Evolutionary conservation across 2,797 vertebrate species (phyloP).

Genomic region (Siniperca scherzeri): DNA sequence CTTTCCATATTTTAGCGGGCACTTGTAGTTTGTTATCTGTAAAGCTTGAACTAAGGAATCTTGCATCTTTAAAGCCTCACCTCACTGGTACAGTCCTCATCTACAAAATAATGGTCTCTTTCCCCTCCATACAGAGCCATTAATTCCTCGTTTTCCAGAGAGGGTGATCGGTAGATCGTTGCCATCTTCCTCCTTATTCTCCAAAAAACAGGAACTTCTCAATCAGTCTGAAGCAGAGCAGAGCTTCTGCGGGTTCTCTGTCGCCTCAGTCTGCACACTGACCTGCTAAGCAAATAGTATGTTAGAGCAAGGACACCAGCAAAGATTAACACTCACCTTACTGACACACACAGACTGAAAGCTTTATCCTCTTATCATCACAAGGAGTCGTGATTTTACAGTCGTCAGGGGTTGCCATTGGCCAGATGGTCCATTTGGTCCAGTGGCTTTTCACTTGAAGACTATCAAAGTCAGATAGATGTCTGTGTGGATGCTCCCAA

Average conservation of each 20-base stretch:
- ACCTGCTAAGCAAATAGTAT: constrained; percentile 29
- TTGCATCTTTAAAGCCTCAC: constrained; percentile 51
- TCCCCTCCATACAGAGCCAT: constrained; percentile 63
- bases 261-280: constrained; percentile 40
- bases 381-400: constrained; percentile 39
- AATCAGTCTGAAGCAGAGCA: background rate
- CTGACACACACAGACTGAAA: constrained; percentile 7
- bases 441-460: constrained; percentile 60
- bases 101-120: constrained; percentile 28
- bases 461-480: constrained; percentile 47
- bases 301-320: constrained; percentile 22
- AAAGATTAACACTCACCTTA: constrained; percentile 52
- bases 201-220: background rate
- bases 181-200: constrained; percentile 34
- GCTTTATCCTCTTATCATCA: constrained; percentile 72
- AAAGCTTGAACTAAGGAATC: background rate
- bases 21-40: background rate
- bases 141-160: constrained; percentile 66
- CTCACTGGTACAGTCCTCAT: constrained; percentile 66
- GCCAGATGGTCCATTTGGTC: constrained; percentile 73
- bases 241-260: background rate
- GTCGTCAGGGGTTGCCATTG: constrained; percentile 9
- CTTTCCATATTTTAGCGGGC: background rate
- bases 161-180: constrained; percentile 41
- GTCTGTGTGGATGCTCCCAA: constrained; percentile 52